These are phyloP conservation scores for Eudyptes chrysolophus DNA, from an alignment of 2,113 vertebrate species.

Conservation along the genomic window DNA sequence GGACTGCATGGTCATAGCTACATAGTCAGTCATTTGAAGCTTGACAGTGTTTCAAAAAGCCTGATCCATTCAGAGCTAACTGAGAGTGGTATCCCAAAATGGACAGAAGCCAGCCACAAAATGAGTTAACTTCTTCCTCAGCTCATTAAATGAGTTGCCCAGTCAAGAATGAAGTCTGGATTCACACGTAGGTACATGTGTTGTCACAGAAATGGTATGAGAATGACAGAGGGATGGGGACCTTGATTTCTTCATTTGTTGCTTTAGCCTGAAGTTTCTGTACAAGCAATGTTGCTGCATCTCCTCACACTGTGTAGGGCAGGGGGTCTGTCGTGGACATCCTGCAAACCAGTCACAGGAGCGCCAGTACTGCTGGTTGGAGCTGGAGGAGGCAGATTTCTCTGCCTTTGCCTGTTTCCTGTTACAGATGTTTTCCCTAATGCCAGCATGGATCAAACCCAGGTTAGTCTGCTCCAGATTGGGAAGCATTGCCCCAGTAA, in stretches of 20 bases:
- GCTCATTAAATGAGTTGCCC: not conserved
- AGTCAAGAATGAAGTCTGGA: not conserved
- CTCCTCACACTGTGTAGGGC: not conserved
- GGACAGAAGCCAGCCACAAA: not conserved
- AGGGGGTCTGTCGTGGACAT: too few species aligned
- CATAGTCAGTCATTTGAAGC: not conserved
- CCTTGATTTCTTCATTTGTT: not conserved
- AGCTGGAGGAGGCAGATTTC: not conserved
- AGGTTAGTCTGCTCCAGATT: not conserved
- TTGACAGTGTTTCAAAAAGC: not conserved
- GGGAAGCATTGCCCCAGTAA: not conserved
- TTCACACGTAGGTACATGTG: accelerated
- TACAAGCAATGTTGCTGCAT: not conserved
- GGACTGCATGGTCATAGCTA: not conserved
- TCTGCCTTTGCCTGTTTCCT: not conserved
- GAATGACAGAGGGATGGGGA: not conserved
- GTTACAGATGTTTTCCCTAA: not conserved
- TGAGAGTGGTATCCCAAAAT: not conserved
- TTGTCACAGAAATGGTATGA: not conserved
- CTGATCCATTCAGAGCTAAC: not conserved
- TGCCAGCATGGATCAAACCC: not conserved
- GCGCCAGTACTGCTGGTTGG: not conserved
- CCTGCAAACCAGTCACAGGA: not conserved
- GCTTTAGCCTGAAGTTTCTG: not conserved
- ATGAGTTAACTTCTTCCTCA: not conserved